phyloP scores from a whole-genome alignment of 2,797 vertebrate genomes.

The Sebastes flavidus region DNA sequence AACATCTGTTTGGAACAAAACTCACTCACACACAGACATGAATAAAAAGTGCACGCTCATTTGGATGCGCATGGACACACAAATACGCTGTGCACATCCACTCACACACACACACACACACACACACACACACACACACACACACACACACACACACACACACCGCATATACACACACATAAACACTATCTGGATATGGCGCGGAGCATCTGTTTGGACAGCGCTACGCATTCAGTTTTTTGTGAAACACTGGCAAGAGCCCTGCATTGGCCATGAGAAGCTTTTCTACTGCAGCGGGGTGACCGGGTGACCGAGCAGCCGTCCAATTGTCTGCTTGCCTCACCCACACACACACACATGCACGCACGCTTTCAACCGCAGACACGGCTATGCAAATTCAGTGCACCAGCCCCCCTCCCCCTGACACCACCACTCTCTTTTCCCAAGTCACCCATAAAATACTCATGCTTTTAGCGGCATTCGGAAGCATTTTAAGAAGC shows the following conservation, averaged over 20 bases:
- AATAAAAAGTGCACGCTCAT: conserved; percentile 36
- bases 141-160: conserved; percentile 1
- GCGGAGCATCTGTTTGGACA: conserved; percentile 77
- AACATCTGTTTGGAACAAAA: conserved; percentile 72
- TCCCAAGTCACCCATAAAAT: conserved; percentile 60
- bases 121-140: conserved; percentile 12
- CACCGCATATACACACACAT: conserved; percentile 5
- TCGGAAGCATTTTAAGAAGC: conserved; percentile 66
- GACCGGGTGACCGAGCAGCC: conserved; percentile 65
- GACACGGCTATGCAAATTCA: conserved; percentile 48
- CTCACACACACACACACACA: neutral
- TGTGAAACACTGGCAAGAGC: conserved; percentile 68
- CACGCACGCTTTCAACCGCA: conserved; percentile 20
- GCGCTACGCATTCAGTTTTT: conserved; percentile 55
- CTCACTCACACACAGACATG: conserved; percentile 20
- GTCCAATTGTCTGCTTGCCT: conserved; percentile 45
- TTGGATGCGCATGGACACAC: conserved; percentile 5
- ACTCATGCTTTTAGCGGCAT: conserved; percentile 60
- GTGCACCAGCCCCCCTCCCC: neutral
- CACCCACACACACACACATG: neutral
- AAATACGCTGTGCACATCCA: neutral
- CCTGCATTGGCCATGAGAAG: conserved; percentile 52
- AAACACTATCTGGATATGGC: conserved; percentile 67
- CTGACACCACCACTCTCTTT: conserved; percentile 38
- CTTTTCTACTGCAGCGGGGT: conserved; percentile 60